phyloP scores from a whole-genome alignment of 2,888 invertebrate species.

The Pomacea canaliculata region DNA sequence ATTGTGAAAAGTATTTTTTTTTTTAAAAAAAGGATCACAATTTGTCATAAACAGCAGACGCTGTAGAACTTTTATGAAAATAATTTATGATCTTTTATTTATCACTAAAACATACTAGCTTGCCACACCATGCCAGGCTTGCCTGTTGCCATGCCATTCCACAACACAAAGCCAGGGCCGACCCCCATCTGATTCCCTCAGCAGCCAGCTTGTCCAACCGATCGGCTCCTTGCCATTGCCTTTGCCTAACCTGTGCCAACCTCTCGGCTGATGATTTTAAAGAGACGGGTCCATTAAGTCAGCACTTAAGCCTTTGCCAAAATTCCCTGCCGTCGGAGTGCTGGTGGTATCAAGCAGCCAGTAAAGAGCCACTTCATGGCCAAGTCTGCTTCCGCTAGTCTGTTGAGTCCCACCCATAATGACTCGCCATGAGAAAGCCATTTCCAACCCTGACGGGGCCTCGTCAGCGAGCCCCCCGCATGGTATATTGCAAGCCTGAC shows the following conservation, averaged over 20 bases:
- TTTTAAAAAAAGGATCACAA: no score
- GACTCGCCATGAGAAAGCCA: constrained; percentile 18
- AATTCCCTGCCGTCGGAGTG: constrained; percentile 10
- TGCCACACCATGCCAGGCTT: constrained; percentile 17
- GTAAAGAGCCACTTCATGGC: background rate
- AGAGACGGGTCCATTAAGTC: background rate
- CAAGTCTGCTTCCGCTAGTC: constrained; percentile 6
- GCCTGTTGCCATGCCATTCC: constrained; percentile 25
- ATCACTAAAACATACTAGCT: constrained; percentile 23
- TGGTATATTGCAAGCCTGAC: constrained; percentile 10
- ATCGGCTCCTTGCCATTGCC: constrained; percentile 19
- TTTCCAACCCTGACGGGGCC: constrained; percentile 21
- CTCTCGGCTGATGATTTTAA: constrained; percentile 1
- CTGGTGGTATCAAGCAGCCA: constrained; percentile 10
- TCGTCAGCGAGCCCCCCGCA: constrained; percentile 5
- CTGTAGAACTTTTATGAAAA: no score
- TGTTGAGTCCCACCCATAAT: constrained; percentile 14
- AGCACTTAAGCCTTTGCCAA: constrained; percentile 18
- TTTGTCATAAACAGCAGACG: no score
- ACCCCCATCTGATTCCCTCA: constrained; percentile 16
- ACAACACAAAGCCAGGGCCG: constrained; percentile 19
- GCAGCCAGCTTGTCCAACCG: constrained; percentile 14
- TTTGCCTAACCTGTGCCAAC: background rate
- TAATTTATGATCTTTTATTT: constrained; percentile 15
- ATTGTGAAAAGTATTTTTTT: no score